These are phyloP conservation scores for Pipistrellus pipistrellus DNA, from an alignment of 2,797 vertebrate species.

Conservation along the genomic window DNA sequence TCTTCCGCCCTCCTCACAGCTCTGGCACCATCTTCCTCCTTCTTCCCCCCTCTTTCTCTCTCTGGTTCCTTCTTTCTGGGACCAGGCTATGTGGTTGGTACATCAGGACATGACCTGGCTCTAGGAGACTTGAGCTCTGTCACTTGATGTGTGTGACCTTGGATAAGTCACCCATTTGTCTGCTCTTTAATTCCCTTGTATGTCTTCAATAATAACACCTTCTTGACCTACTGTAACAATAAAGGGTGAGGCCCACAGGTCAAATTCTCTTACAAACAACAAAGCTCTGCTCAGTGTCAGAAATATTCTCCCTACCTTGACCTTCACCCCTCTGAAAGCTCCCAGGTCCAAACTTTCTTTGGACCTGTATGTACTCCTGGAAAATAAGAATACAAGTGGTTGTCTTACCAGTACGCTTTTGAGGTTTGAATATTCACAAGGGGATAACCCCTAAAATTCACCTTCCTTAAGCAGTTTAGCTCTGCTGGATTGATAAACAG, in stretches of 20 bases:
- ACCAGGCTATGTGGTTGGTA: background rate
- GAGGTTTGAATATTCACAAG: constrained; percentile 29
- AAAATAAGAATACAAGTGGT: background rate
- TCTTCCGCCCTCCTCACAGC: no score
- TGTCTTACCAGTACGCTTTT: background rate
- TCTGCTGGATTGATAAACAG: constrained; percentile 27
- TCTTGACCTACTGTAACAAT: background rate
- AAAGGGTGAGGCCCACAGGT: background rate
- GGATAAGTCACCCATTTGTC: constrained; percentile 41
- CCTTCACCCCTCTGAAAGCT: background rate
- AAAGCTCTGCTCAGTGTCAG: background rate
- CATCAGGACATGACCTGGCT: background rate
- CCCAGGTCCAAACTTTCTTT: background rate
- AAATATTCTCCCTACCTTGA: background rate
- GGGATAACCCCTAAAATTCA: constrained; percentile 69
- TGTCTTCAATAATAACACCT: background rate
- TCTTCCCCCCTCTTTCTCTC: background rate
- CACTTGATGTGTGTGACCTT: constrained; percentile 55
- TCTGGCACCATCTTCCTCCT: no score
- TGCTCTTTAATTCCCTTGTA: constrained; percentile 8
- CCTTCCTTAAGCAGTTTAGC: constrained; percentile 12
- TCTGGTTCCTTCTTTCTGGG: background rate
- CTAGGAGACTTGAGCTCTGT: background rate
- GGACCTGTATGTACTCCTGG: background rate
- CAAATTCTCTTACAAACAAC: background rate